Base-by-base conservation (phyloP, 2,113 vertebrate species). In the Polypterus bichir region DNA sequence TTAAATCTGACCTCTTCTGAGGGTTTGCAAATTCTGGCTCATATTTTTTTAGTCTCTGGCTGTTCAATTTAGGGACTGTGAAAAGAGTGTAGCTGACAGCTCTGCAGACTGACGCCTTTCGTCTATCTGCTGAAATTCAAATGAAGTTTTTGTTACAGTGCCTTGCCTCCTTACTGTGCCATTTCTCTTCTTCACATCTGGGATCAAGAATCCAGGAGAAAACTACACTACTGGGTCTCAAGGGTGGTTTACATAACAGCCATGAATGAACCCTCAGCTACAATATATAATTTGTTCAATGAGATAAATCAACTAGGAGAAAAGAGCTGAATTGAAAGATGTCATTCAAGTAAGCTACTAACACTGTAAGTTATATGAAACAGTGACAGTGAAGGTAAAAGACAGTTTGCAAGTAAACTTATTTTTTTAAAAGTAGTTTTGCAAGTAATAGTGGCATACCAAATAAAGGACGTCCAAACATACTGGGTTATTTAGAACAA, bases 31-130 rank as follows among this genome's bases (percentile, higher is more conserved):
- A 45, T 2, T 58, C 27, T 27, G 56, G 44, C 76, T 74, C 74
- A 70, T 71, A 51, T 83, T 84, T 76, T 83, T 83, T 61, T 72
- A 78, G 75, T 73, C 71, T 61, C 68, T 73, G 76, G 75, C 74
- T 66, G 69, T 70, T 73, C 71, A 76, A 85, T 75, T 80, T 87
- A 86, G 79, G 73, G 77, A 62, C 77, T 88, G 84, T 75, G 63
- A 59, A 67, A 75, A 81, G 83, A 72, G 63, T 71, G 73, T 68
- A 68, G 76, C 74, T 84, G 85, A 88, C 85, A 84, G 81, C 72
- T 71, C 68, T 53, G 69, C 73, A 80, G 75, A 79, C 81, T 81
- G 76, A 79, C 74, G 74, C 80, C 76, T 68, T 51, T 46, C 63
- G 76, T 69, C 68, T 70, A 68, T 68, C 71, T 71, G 73, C 44